These are phyloP conservation scores for Puma concolor DNA, from an alignment of 2,113 vertebrate species.

Conservation along the genomic window DNA sequence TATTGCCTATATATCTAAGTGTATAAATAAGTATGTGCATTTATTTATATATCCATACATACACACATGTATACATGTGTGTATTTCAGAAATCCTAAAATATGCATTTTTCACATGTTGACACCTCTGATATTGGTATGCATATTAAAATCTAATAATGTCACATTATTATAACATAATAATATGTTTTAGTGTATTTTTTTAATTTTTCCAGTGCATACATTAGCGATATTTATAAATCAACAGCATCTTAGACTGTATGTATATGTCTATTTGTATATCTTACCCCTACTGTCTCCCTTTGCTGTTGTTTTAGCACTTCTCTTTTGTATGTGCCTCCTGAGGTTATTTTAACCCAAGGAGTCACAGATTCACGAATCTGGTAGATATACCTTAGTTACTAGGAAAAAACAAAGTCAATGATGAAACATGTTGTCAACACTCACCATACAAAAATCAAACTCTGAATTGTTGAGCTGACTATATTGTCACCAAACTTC, in stretches of 20 bases:
- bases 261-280: not conserved
- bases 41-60: not conserved
- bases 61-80: not conserved
- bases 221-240: not conserved
- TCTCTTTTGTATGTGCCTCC: not conserved
- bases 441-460: constrained; percentile 22
- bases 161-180: not conserved
- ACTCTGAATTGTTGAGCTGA: not conserved
- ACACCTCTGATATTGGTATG: not conserved
- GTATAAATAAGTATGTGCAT: not conserved
- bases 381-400: not conserved
- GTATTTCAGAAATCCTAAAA: constrained; percentile 12
- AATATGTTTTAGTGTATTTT: not conserved
- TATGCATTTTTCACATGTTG: not conserved
- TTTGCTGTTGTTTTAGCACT: not conserved
- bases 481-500: not conserved
- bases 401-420: constrained; percentile 26
- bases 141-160: not conserved
- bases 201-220: not conserved
- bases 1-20: not conserved
- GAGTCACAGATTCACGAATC: not conserved
- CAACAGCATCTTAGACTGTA: not conserved
- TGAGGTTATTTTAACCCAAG: not conserved
- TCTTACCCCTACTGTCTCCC: not conserved
- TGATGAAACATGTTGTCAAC: not conserved